These are phyloP conservation scores for Ellobius talpinus DNA, from an alignment of 2,113 vertebrate species.

Conservation along the genomic window DNA sequence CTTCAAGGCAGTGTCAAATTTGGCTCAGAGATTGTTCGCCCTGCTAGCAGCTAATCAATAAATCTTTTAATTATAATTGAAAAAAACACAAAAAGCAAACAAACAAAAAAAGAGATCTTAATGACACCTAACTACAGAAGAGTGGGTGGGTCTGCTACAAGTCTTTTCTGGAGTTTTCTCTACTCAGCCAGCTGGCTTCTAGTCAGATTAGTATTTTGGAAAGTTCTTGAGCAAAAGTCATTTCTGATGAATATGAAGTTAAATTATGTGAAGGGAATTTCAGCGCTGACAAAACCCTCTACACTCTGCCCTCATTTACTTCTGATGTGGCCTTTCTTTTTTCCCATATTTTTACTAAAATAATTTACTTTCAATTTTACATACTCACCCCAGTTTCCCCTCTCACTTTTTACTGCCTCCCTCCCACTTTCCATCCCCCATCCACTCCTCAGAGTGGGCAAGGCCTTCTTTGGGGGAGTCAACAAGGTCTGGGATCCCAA, in stretches of 20 bases:
- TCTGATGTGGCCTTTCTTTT: background rate
- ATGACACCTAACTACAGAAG: slow-evolving; percentile 1
- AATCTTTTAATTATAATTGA: background rate
- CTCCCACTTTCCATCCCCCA: too few species aligned
- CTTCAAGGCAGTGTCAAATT: background rate
- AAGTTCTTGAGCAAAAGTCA: slow-evolving; percentile 31
- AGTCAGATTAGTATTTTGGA: slow-evolving; percentile 66
- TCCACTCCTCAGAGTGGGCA: too few species aligned
- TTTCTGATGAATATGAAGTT: slow-evolving; percentile 21
- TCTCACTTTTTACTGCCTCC: too few species aligned
- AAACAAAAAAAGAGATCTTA: background rate
- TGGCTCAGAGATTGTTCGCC: background rate
- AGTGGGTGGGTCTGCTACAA: slow-evolving; percentile 36
- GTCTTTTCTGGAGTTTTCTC: slow-evolving; percentile 23
- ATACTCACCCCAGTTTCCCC: too few species aligned
- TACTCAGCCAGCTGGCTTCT: slow-evolving; percentile 41
- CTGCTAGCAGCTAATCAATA: background rate
- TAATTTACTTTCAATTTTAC: too few species aligned
- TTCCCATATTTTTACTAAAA: too few species aligned
- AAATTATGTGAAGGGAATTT: slow-evolving; percentile 54
- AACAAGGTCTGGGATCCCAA: too few species aligned
- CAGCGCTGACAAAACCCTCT: background rate
- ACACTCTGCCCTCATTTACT: background rate
- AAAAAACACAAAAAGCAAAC: too few species aligned
- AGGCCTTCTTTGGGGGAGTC: too few species aligned